Percentiles rank a stretch among this genome's conserved stretches.
These are phyloP conservation scores for Heterochromis multidens DNA, from an alignment of 2,113 vertebrate species.

Conservation along the genomic window DNA sequence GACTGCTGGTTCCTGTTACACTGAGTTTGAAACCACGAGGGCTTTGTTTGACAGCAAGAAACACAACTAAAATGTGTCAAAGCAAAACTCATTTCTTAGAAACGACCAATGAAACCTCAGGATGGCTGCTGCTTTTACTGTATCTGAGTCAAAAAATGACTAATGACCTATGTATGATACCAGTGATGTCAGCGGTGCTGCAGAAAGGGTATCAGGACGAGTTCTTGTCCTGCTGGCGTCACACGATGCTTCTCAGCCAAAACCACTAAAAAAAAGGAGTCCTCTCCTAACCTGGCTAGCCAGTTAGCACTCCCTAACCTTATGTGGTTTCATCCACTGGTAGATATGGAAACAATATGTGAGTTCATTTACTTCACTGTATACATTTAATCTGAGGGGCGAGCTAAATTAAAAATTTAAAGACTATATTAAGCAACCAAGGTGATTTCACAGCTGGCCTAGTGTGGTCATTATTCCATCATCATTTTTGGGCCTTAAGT, in stretches of 20 bases:
- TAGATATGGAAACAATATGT: neutral
- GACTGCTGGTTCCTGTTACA: neutral
- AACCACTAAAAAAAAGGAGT: neutral
- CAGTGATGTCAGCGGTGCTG: neutral
- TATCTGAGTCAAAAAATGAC: neutral
- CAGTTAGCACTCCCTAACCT: neutral
- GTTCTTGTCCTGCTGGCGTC: neutral
- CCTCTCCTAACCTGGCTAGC: neutral
- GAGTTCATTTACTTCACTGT: neutral
- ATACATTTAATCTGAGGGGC: neutral
- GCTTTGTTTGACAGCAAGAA: neutral
- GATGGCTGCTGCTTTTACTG: neutral
- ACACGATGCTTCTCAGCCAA: neutral
- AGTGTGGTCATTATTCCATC: neutral
- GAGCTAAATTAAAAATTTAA: neutral
- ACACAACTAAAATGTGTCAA: neutral
- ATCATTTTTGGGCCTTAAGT: neutral
- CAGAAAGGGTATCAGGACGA: neutral
- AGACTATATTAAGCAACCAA: neutral
- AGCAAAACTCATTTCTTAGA: neutral
- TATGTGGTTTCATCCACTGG: too few species aligned
- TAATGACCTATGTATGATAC: neutral
- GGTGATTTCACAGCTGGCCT: neutral
- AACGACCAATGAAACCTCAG: neutral
- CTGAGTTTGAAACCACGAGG: neutral